Evolutionary conservation across 2,113 vertebrate species (phyloP).

Genomic region (Sebastes schlegelii): DNA sequence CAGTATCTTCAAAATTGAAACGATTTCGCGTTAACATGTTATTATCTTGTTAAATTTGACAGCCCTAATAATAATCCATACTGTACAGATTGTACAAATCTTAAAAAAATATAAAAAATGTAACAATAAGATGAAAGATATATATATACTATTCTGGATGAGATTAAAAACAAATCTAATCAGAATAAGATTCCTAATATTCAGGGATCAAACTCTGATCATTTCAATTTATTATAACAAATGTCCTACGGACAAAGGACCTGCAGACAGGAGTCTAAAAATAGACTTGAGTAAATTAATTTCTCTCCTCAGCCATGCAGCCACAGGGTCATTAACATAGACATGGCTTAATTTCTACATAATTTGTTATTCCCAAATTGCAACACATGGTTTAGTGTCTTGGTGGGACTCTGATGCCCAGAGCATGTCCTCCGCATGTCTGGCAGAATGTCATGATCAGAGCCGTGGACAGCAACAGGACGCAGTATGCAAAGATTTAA

Average conservation of each 20-base stretch:
- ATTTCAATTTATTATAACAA: constrained; percentile 30
- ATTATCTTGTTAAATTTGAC: too few relatives aligned
- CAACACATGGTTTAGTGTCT: constrained; percentile 70
- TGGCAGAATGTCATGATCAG: constrained; percentile 57
- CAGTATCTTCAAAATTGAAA: too few relatives aligned
- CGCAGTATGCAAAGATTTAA: constrained; percentile 48
- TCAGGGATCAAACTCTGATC: constrained; percentile 13
- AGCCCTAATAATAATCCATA: not conserved
- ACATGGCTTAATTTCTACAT: constrained; percentile 67
- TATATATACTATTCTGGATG: not conserved
- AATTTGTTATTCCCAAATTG: constrained; percentile 68
- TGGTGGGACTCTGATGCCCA: constrained; percentile 60
- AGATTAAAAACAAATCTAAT: not conserved
- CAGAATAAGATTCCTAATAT: constrained; percentile 14
- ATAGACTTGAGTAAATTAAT: constrained; percentile 46
- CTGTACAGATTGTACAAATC: not conserved
- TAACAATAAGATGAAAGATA: not conserved
- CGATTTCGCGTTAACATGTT: too few relatives aligned
- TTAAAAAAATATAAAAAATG: not conserved
- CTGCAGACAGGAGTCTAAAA: constrained; percentile 55
- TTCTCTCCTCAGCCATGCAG: constrained; percentile 49
- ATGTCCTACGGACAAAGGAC: constrained; percentile 31
- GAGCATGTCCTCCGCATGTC: constrained; percentile 48
- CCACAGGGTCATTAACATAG: constrained; percentile 66
- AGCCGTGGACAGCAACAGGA: constrained; percentile 35